Percentiles rank a stretch among this genome's conserved stretches.
Evolutionary conservation across 2,797 vertebrate species (phyloP).

Genomic region (Sphenodon punctatus): DNA sequence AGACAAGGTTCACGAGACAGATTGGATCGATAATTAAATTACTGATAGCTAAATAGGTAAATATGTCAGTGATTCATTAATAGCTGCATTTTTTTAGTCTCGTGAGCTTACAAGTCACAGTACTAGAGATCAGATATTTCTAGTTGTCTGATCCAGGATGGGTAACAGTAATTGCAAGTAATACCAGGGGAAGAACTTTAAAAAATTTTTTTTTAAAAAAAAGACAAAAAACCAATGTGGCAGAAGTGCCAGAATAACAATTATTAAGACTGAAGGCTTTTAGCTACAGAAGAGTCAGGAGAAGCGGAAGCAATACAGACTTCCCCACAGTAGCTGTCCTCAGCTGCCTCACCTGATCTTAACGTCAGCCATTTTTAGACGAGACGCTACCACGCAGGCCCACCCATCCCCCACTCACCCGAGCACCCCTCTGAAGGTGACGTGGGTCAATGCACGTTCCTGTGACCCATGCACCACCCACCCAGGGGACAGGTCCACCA

Average conservation of each 20-base stretch:
- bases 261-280: conserved; percentile 17
- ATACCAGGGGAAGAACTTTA: conserved; percentile 49
- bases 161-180: conserved; percentile 58
- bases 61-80: conserved; percentile 60
- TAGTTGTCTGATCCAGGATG: conserved; percentile 36
- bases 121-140: conserved; percentile 49
- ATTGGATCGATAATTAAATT: conserved; percentile 58
- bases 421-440: no score
- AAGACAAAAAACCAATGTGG: conserved; percentile 46
- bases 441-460: no score
- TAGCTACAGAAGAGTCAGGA: background rate
- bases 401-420: no score
- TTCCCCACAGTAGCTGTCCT: background rate
- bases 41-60: conserved; percentile 68
- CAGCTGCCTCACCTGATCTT: background rate
- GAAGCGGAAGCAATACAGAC: background rate
- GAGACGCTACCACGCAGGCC: no score
- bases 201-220: conserved; percentile 49
- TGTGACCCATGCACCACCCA: no score
- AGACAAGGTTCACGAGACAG: background rate
- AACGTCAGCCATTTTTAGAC: no score
- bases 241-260: background rate
- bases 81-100: conserved; percentile 42
- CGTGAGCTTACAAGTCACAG: conserved; percentile 55
- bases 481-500: no score